Base-by-base conservation (phyloP, 2,797 vertebrate species). In the Alosa sapidissima region DNA sequence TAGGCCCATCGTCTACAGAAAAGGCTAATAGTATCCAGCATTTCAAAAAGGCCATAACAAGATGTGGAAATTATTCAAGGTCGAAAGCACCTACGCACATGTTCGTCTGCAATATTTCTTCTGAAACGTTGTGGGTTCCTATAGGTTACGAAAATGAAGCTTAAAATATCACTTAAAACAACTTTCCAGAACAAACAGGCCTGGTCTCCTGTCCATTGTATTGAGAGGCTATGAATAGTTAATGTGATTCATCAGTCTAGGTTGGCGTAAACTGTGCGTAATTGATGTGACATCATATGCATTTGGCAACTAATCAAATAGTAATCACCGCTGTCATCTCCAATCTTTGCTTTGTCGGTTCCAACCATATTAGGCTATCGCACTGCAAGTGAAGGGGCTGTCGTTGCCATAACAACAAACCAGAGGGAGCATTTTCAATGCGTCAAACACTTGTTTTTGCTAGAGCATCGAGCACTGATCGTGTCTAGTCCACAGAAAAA, bases 321-420 rank as follows among this genome's bases (percentile, higher is more conserved):
- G 7, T 24, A 78, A 47, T 78, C 10, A 28, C 19, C 1, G 8
- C 3, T 41, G 41, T 36, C 72, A 78, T 21, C 24, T 47, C 16
- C 41, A 21, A 7, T 78, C 72, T 9, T 78, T 47, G 41, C 41
- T 5, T 75, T 75, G 65, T 41, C 68, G 5, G 72, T 16, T 41
- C 41, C 41, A 78, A 78, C 72, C 72, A 28, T 28, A 65, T 65
- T 65, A 78, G 36, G 5, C 72, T 41, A 47, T 45, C 72, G 19
- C 72, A 47, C 72, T 78, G 41, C 72, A 47, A 72, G 28, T 36
- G 65, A 72, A 78, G 72, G 68, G 36, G 16, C 72, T 60, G 52
- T 58, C 28, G 81, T 83, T 83, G 54, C 60, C 82, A 83, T 83
- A 83, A 83, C 82, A 83, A 83, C 82, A 83, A 65, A 68, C n/a